Percentiles rank a stretch among this genome's conserved stretches.
phyloP scores from a whole-genome alignment of 2,113 vertebrate species.

The Tor tambroides region DNA sequence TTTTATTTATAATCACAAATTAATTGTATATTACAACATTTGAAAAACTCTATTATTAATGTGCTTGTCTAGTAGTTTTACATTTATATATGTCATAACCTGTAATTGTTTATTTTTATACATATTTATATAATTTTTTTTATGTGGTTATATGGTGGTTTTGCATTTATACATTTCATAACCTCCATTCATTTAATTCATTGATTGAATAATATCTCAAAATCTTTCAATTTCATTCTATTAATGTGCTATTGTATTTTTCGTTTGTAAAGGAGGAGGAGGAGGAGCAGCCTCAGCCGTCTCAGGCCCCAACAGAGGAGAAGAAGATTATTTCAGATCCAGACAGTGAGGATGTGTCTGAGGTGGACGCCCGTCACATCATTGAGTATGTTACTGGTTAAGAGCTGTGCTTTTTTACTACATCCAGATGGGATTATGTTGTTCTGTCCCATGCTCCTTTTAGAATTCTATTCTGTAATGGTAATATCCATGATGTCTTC shows the following conservation, averaged over 20 bases:
- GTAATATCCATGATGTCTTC: background rate
- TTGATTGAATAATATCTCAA: background rate
- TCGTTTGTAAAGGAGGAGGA: conserved; percentile 81
- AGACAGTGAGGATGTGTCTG: conserved; percentile 89
- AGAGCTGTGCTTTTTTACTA: background rate
- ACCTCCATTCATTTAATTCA: background rate
- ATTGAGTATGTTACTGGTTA: conserved; percentile 84
- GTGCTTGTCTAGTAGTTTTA: background rate
- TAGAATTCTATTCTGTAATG: background rate
- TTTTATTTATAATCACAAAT: background rate
- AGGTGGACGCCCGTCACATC: conserved; percentile 87
- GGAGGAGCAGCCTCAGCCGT: conserved; percentile 80
- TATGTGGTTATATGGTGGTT: background rate
- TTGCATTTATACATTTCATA: background rate
- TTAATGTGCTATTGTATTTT: background rate
- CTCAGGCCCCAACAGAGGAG: conserved; percentile 77
- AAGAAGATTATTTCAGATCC: conserved; percentile 95
- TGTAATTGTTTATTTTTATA: background rate
- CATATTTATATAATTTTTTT: background rate
- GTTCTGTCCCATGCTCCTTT: background rate
- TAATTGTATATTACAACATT: background rate
- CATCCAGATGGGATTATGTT: background rate
- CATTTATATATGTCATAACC: background rate
- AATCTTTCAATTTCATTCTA: background rate
- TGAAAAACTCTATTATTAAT: background rate